Evolutionary conservation across 2,888 invertebrate species (phyloP).

Genomic region (Drosophila falleni): DNA sequence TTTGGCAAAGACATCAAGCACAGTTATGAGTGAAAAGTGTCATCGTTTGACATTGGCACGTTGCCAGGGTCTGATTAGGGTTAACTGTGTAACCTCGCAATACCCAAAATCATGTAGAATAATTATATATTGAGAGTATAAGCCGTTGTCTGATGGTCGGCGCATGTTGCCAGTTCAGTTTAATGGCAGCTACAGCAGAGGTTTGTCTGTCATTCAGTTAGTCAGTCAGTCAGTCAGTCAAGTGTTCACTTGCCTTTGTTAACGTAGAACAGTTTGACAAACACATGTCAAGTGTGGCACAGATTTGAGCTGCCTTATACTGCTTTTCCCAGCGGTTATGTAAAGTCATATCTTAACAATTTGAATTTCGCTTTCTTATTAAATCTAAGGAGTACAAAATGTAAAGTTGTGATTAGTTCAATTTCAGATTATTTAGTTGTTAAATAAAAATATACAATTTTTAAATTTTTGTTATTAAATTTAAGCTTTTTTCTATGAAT

Average conservation of each 20-base stretch:
- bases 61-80: slow-evolving; percentile 44
- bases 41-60: slow-evolving; percentile 21
- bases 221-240: slow-evolving; percentile 20
- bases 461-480: neutral
- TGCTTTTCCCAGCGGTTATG: neutral
- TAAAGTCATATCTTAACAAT: slow-evolving; percentile 7
- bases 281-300: slow-evolving; percentile 33
- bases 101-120: slow-evolving; percentile 9
- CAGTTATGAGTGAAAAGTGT: slow-evolving; percentile 19
- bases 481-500: no score
- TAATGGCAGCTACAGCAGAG: slow-evolving; percentile 31
- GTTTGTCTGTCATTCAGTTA: slow-evolving; percentile 4
- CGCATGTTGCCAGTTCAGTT: slow-evolving; percentile 43
- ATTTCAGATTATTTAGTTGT: neutral
- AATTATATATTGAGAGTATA: slow-evolving; percentile 38
- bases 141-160: slow-evolving; percentile 32
- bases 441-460: neutral
- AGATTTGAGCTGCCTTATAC: slow-evolving; percentile 11
- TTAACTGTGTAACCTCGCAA: slow-evolving; percentile 13
- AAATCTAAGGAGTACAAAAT: neutral
- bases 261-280: neutral
- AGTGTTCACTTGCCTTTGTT: slow-evolving; percentile 11
- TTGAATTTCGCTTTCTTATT: neutral
- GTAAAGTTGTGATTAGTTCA: neutral
- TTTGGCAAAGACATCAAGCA: slow-evolving; percentile 34